Evolutionary conservation across 2,888 invertebrate genomes (phyloP), one percentile per base, ranked within the genome.

Genomic region (Operophtera brumata): DNA sequence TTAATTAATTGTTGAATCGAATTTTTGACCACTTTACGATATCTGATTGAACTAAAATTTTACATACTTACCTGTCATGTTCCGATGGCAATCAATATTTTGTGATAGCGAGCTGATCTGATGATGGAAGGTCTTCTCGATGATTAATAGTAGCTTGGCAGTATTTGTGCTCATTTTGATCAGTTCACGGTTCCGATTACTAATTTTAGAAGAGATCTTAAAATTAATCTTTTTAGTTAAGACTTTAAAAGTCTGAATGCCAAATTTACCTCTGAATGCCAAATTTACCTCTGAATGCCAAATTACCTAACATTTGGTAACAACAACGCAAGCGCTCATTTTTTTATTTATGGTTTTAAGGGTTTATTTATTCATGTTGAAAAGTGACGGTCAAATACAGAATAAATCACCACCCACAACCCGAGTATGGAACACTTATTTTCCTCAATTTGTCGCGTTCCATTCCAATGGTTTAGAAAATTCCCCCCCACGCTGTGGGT

Each of bases 401-500:
- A 9, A 28, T 44, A 39, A 40, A 13, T 34, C 14, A 8, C 45
- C 41, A 49, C 32, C 43, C 50, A 47, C 35, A 39, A 20, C 39
- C 47, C 14, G 30, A 49, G 36, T 53, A 30, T 39, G 43, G 41
- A 50, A 57, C 52, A 58, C 50, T 60, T 60, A 54, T 64, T 65
- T 64, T 63, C 50, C 61, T 64, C 65, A 62, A 64, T 70, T 69
- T 65, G 61, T 59, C 65, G 57, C 58, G 62, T 66, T 57, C 52
- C 66, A 75, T 66, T 57, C 52, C 66, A 75, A 69, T 71, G 68
- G 69, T 65, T 70, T 70, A 76, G 73, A 77, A 76, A 74, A 71
- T 70, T 65, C 59, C 54, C 62, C 58, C 65, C 61, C 26, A 26
- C 57, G 43, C 50, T 60, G 78, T 78, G 73, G 77, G 77, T 70